Conservation (phyloP, 2,797 vertebrate species). For the Phrynocephalus vlangalii region DNA sequence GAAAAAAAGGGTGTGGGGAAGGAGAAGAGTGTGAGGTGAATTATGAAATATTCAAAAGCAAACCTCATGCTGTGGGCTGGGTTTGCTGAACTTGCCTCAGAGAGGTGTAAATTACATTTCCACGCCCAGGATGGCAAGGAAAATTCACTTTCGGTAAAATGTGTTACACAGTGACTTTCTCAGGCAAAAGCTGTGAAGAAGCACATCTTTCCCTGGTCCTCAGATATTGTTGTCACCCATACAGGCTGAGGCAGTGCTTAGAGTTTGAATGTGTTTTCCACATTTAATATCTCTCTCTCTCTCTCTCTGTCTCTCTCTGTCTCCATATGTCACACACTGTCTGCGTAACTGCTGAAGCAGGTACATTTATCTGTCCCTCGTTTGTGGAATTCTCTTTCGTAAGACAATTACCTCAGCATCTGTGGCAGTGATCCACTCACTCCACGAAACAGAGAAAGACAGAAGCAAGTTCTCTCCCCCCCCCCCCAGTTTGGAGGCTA, state of each 20-base stretch:
- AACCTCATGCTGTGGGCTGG: not conserved
- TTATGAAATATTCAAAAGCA: constrained; percentile 26
- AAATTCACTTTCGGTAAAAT: not conserved
- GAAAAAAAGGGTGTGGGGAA: not conserved
- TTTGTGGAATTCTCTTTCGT: not conserved
- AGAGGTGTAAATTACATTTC: constrained; percentile 28
- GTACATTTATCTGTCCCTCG: too few relatives aligned
- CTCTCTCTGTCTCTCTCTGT: too few relatives aligned
- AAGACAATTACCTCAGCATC: not conserved
- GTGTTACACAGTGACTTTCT: not conserved
- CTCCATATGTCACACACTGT: not conserved
- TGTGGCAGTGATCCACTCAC: not conserved
- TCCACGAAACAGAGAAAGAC: not conserved
- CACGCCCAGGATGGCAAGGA: not conserved
- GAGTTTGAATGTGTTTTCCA: not conserved
- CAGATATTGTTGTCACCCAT: not conserved
- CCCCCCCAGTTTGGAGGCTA: not conserved
- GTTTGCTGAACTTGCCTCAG: not conserved
- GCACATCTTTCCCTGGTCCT: not conserved
- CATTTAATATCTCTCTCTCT: too few relatives aligned
- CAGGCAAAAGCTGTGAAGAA: not conserved
- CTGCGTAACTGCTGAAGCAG: not conserved
- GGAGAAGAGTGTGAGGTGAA: constrained; percentile 9
- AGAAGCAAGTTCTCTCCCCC: not conserved
- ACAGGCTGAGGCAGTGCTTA: not conserved